Percentiles rank a stretch among this genome's conserved stretches.
Conservation (phyloP, 2,888 invertebrate species). For the Hydraecia micacea region DNA sequence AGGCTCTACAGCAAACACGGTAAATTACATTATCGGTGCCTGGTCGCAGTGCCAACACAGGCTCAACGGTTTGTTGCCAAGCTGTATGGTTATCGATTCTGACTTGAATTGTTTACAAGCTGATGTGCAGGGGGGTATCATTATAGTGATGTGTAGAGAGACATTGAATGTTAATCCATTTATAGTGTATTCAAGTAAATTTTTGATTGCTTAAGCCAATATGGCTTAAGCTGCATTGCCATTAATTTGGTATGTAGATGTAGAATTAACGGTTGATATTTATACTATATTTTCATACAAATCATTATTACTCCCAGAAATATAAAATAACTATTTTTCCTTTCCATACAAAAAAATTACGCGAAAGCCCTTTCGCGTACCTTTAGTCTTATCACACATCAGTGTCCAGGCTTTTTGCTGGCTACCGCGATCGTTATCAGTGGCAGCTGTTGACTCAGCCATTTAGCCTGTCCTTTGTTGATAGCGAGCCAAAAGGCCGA, state of each 20-base stretch:
- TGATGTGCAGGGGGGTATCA: not conserved
- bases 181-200: not conserved
- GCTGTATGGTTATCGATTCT: constrained; percentile 35
- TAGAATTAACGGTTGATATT: not conserved
- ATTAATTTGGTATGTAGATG: not conserved
- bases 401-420: constrained; percentile 53
- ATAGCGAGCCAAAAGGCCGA: constrained; percentile 55
- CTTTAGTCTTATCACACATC: constrained; percentile 51
- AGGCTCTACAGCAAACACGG: constrained; percentile 43
- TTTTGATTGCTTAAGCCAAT: not conserved
- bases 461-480: constrained; percentile 61
- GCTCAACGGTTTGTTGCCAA: constrained; percentile 57
- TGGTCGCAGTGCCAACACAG: constrained; percentile 49
- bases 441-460: constrained; percentile 57
- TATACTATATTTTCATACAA: not conserved
- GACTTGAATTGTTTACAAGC: constrained; percentile 38
- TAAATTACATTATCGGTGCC: constrained; percentile 68
- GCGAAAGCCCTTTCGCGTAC: constrained; percentile 26
- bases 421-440: constrained; percentile 59
- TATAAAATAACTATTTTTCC: not conserved
- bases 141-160: not conserved
- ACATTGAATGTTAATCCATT: not conserved
- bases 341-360: constrained; percentile 8
- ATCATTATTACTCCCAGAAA: not conserved
- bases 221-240: too few relatives aligned